Conservation (phyloP, 2,888 invertebrate species). For the Gerris lacustris region DNA sequence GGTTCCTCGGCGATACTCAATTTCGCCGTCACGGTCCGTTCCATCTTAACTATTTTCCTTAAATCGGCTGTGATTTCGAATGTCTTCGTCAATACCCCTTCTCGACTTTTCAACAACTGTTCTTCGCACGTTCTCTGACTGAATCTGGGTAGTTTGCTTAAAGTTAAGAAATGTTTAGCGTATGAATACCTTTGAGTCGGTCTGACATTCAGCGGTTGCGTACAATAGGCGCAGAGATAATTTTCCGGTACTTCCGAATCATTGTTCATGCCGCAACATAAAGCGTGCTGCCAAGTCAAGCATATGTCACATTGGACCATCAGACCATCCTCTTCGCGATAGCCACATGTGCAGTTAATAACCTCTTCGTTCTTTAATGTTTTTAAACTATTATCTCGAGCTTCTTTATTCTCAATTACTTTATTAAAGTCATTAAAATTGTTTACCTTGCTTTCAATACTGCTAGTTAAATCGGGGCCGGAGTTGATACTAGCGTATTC, state of each 20-base stretch:
- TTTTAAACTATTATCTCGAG: background rate
- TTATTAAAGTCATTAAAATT: too few relatives aligned
- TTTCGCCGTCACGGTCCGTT: slow-evolving; percentile 62
- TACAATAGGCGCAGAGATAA: slow-evolving; percentile 82
- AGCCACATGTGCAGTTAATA: slow-evolving; percentile 81
- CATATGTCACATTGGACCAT: slow-evolving; percentile 97
- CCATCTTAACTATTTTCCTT: slow-evolving; percentile 51
- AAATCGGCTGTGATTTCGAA: slow-evolving; percentile 64
- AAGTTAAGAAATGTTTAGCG: slow-evolving; percentile 80
- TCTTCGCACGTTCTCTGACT: slow-evolving; percentile 38
- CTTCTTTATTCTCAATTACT: too few relatives aligned
- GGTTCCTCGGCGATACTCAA: slow-evolving; percentile 71
- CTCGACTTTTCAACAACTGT: slow-evolving; percentile 36
- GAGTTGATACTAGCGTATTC: too few relatives aligned
- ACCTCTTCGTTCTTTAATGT: slow-evolving; percentile 51
- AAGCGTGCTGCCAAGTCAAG: slow-evolving; percentile 90
- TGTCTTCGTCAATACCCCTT: slow-evolving; percentile 51
- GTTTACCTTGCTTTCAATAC: too few relatives aligned
- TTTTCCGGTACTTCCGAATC: slow-evolving; percentile 81
- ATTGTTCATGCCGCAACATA: slow-evolving; percentile 71
- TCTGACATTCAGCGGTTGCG: slow-evolving; percentile 63
- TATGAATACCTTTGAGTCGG: slow-evolving; percentile 62
- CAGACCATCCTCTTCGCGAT: slow-evolving; percentile 82
- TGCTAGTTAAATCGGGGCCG: too few relatives aligned
- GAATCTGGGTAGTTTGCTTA: slow-evolving; percentile 57